A percentile compares a stretch with the other conserved stretches of the same genome.
Evolutionary conservation across 1,140 invertebrate species (phyloP).

Genomic region (Nomia melanderi): DNA sequence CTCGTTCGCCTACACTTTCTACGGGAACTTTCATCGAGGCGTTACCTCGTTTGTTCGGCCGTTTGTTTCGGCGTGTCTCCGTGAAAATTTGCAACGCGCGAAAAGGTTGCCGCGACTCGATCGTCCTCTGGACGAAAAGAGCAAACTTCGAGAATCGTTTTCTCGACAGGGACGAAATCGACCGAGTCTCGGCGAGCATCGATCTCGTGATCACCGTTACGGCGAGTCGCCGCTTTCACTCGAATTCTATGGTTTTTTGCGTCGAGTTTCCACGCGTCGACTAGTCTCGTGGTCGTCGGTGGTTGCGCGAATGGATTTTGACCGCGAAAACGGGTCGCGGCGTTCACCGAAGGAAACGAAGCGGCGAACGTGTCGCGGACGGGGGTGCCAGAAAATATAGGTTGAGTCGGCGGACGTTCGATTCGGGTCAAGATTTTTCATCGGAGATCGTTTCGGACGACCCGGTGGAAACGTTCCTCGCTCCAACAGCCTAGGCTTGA

Average conservation of each 20-base stretch:
- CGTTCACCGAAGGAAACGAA: background rate
- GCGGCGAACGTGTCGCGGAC: no score
- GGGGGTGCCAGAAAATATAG: no score
- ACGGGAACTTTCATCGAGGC: conserved; percentile 37
- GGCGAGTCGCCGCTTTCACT: conserved; percentile 28
- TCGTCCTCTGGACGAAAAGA: no score
- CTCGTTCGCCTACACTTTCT: conserved; percentile 46
- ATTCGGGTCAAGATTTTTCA: no score
- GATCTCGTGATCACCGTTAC: conserved; percentile 2
- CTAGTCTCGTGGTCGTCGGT: conserved; percentile 11
- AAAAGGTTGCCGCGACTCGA: background rate
- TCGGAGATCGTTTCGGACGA: no score
- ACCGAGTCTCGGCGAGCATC: background rate
- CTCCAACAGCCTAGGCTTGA: no score
- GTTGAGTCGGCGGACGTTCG: no score
- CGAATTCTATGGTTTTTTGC: conserved; percentile 37
- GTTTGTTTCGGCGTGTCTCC: background rate
- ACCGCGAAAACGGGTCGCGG: background rate
- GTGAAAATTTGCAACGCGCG: background rate
- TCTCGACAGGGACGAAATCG: background rate
- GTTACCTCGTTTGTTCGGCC: conserved; percentile 9
- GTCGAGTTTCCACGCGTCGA: background rate
- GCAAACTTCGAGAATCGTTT: background rate
- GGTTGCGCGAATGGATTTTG: background rate
- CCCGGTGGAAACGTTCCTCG: no score